A percentile compares a stretch with the other conserved stretches of the same genome.
phyloP scores from a whole-genome alignment of 2,888 invertebrate species.

The Dasysyrphus tricinctus region DNA sequence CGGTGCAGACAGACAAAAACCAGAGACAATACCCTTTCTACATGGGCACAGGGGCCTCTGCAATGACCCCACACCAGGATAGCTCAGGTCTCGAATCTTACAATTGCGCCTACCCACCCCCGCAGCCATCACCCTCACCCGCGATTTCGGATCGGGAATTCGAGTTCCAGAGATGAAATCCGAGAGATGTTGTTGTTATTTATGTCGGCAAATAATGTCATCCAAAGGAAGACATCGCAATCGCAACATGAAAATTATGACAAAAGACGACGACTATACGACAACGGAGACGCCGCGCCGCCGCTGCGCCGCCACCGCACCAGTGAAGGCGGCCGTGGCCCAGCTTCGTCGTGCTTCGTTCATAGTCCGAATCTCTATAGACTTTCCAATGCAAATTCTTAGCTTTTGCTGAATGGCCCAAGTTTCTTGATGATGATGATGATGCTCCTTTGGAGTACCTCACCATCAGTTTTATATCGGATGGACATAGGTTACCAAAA shows the following conservation, averaged over 20 bases:
- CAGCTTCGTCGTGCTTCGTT: constrained; percentile 25
- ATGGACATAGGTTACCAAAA: constrained; percentile 61
- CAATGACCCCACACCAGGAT: constrained; percentile 70
- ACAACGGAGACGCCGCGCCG: constrained; percentile 35
- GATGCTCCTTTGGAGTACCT: constrained; percentile 53
- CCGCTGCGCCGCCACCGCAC: neutral
- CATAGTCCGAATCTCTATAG: constrained; percentile 39
- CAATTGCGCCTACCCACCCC: constrained; percentile 46
- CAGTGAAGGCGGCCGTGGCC: constrained; percentile 14
- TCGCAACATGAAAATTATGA: constrained; percentile 75
- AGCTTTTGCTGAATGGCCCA: constrained; percentile 34
- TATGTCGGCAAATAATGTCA: constrained; percentile 76
- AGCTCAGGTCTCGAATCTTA: constrained; percentile 39
- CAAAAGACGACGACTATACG: constrained; percentile 65
- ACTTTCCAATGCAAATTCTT: constrained; percentile 69
- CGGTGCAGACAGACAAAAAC: constrained; percentile 65
- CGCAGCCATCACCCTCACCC: constrained; percentile 43
- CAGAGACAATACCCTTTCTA: constrained; percentile 53
- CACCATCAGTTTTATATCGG: constrained; percentile 28
- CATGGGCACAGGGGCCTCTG: constrained; percentile 44
- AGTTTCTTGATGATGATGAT: constrained; percentile 52
- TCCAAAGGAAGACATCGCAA: constrained; percentile 75
- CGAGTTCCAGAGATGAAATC: constrained; percentile 55
- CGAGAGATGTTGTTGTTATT: constrained; percentile 70
- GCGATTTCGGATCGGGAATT: constrained; percentile 2